phyloP scores from a whole-genome alignment of 1,140 invertebrate genomes.

The Holcopasites calliopsidis region DNA sequence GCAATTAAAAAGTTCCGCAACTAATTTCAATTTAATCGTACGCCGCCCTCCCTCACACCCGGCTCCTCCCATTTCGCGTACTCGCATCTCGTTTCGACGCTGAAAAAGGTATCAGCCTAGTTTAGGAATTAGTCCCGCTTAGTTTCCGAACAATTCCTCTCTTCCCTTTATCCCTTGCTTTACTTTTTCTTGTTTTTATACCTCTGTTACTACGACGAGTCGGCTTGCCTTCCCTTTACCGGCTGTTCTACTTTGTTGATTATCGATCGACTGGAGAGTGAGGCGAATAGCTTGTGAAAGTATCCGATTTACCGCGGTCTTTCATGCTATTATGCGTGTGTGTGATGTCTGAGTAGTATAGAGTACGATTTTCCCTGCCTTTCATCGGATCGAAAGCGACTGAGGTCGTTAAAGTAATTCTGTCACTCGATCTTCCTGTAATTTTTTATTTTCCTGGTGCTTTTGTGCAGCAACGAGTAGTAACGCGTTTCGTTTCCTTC shows the following conservation, averaged over 20 bases:
- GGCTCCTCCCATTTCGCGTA: background rate
- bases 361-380: conserved; percentile 18
- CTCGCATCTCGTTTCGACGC: background rate
- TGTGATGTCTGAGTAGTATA: background rate
- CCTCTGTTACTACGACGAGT: background rate
- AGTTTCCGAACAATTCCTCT: background rate
- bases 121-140: conserved; percentile 26
- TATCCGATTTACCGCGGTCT: conserved; percentile 4
- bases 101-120: conserved; percentile 17
- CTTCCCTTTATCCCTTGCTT: too few species aligned
- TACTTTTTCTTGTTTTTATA: background rate
- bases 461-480: background rate
- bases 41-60: conserved; percentile 21
- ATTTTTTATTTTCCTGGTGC: background rate
- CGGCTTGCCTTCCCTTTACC: too few species aligned
- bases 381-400: conserved; percentile 11
- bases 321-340: conserved; percentile 15
- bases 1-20: conserved; percentile 77
- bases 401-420: conserved; percentile 16
- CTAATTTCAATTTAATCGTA: conserved; percentile 77
- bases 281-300: too few species aligned
- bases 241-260: too few species aligned
- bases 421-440: background rate
- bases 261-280: too few species aligned
- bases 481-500: background rate